Percentiles rank a stretch among this genome's conserved stretches.
phyloP scores from a whole-genome alignment of 2,113 vertebrate species.

The Fulica atra region DNA sequence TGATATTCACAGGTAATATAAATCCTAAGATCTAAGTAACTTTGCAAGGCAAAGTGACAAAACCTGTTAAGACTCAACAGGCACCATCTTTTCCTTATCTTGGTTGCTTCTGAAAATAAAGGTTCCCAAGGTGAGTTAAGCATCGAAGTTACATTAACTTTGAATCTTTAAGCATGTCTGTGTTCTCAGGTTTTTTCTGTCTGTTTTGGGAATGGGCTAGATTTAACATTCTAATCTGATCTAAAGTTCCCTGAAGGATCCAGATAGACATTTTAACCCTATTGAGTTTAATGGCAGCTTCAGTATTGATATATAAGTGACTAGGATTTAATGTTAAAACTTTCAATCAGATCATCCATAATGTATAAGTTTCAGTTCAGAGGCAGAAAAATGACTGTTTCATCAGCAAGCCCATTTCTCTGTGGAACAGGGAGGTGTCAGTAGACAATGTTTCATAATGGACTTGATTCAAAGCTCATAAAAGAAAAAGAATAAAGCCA shows the following conservation, averaged over 20 bases:
- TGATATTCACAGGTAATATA: slow-evolving; percentile 42
- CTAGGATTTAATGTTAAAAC: slow-evolving; percentile 3
- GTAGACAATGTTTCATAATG: neutral
- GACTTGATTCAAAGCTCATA: neutral
- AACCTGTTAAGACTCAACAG: slow-evolving; percentile 2
- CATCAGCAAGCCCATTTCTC: neutral
- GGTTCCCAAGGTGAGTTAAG: neutral
- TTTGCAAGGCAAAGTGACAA: slow-evolving; percentile 36
- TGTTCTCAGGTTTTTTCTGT: neutral
- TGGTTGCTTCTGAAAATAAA: slow-evolving; percentile 42
- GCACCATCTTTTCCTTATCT: slow-evolving; percentile 18
- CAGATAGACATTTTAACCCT: neutral
- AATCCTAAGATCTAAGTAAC: slow-evolving; percentile 33
- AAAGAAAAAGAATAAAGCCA: neutral
- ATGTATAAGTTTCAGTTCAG: slow-evolving; percentile 18
- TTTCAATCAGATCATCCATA: slow-evolving; percentile 37
- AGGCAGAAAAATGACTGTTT: slow-evolving; percentile 33
- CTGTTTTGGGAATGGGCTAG: neutral
- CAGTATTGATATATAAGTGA: neutral
- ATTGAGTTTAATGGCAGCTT: neutral
- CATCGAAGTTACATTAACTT: slow-evolving; percentile 16
- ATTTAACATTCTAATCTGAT: slow-evolving; percentile 34
- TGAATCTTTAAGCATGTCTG: neutral
- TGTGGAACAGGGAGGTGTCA: neutral
- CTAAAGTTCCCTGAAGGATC: slow-evolving; percentile 6